phyloP scores from a whole-genome alignment of 2,888 invertebrate species.

The Nebria brevicollis region DNA sequence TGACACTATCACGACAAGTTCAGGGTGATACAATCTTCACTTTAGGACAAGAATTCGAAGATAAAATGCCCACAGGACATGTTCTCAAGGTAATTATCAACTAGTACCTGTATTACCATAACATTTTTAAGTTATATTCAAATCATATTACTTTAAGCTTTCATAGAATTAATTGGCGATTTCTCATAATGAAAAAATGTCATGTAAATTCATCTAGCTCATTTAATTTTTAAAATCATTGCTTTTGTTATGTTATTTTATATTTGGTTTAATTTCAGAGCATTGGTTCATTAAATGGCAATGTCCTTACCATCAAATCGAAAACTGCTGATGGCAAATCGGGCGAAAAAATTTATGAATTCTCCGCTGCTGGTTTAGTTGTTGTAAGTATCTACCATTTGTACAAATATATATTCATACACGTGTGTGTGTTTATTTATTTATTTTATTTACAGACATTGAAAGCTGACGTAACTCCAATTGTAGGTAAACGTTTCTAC shows the following conservation, averaged over 20 bases:
- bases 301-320: slow-evolving; percentile 27
- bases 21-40: slow-evolving; percentile 40
- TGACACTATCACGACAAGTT: slow-evolving; percentile 34
- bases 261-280: slow-evolving; percentile 11
- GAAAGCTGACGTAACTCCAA: slow-evolving; percentile 29
- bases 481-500: slow-evolving; percentile 40
- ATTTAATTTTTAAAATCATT: too few species aligned
- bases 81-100: slow-evolving; percentile 21
- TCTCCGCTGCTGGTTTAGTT: slow-evolving; percentile 30
- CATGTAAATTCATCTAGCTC: too few species aligned
- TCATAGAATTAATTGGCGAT: too few species aligned
- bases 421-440: not conserved
- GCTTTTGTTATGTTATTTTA: too few species aligned
- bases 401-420: not conserved
- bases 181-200: too few species aligned
- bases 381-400: slow-evolving; percentile 32
- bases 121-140: too few species aligned
- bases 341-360: slow-evolving; percentile 43
- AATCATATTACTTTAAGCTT: too few species aligned
- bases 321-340: slow-evolving; percentile 34
- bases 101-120: not conserved
- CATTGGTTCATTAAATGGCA: slow-evolving; percentile 26
- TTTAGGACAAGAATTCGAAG: slow-evolving; percentile 42
- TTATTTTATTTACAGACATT: slow-evolving; percentile 21
- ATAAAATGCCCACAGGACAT: slow-evolving; percentile 44